Base-by-base conservation (phyloP, 2,888 invertebrate species). In the Beris morrisii region DNA sequence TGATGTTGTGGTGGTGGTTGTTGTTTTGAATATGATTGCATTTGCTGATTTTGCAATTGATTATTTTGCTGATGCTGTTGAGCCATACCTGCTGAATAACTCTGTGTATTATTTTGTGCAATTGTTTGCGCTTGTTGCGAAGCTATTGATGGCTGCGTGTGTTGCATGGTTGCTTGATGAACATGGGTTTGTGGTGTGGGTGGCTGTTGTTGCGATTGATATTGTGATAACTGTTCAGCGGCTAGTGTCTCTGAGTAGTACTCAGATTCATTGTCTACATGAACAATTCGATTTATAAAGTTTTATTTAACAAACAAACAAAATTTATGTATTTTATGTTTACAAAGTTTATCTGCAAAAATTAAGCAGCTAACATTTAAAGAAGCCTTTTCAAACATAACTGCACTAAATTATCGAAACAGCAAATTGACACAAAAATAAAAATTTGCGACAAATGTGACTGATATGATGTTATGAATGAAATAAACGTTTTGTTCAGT, bases 201-300 rank as follows among this genome's bases (percentile, higher is more conserved):
- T 57, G 64, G 38, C 31, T n/a, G 69, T 59, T 82, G 81, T 38
- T 70, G 70, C 66, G 78, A 77, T 73, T 79, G 78, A 76, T 81
- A 81, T 75, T 81, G 81, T 75, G 80, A 79, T 64, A 81, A 72
- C 82, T 81, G 80, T 75, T 81, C 81, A 72, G 81, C 81, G 70
- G 81, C 81, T 76, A 81, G 77, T 75, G 78, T 77, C 75, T 81
- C 81, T 74, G 81, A 81, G 75, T 81, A 81, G 75, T 81, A 81
- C 75, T 81, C 81, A 74, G 79, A 80, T 76, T 81, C 81, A 72
- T 79, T 73, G 68, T 75, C 73, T 73, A 71, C 45, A 56, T 48
- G 22, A 22, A 44, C 43, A 54, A 45, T 54, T 54, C 30, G n/a
- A 15, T n/a, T 57, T 43, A 45, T 46, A 46, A 38, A 7, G 4